A percentile compares a stretch with the other conserved stretches of the same genome.
phyloP scores from a whole-genome alignment of 2,113 vertebrate species.

The Vulpes lagopus region DNA sequence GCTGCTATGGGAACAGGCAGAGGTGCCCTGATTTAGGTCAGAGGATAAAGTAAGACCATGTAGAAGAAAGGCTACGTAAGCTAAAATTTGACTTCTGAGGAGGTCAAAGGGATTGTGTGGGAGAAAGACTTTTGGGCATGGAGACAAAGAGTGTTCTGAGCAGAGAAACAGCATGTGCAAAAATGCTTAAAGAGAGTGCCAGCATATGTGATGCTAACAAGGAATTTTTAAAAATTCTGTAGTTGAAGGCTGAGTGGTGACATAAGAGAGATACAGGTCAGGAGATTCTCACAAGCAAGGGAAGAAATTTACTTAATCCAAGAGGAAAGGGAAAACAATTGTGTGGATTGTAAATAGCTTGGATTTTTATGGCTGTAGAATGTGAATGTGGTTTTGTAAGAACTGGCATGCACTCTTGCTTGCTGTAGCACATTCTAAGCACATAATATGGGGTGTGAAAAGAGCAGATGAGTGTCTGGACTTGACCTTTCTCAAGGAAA shows the following conservation, averaged over 20 bases:
- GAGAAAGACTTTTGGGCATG: background rate
- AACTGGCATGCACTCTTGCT: background rate
- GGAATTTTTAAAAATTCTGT: background rate
- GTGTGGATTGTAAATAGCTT: background rate
- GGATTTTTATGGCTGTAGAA: background rate
- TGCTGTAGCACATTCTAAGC: background rate
- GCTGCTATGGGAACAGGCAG: background rate
- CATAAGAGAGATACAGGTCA: background rate
- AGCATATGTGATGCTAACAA: background rate
- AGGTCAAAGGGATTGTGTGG: background rate
- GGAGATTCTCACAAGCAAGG: background rate
- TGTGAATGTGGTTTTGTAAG: background rate
- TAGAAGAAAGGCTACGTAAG: background rate
- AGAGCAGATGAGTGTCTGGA: slow-evolving; percentile 52
- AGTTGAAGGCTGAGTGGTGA: no score
- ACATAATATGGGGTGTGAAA: background rate
- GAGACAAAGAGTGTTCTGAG: background rate
- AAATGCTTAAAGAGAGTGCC: background rate
- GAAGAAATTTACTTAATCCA: background rate
- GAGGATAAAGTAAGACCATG: background rate
- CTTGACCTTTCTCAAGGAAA: slow-evolving; percentile 70
- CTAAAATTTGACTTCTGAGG: background rate
- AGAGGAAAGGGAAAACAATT: background rate
- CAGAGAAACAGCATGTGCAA: background rate
- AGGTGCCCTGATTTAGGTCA: background rate